Percentiles rank a stretch among this genome's conserved stretches.
phyloP scores from a whole-genome alignment of 2,888 invertebrate species.

The Arrhopalites spinosus region DNA sequence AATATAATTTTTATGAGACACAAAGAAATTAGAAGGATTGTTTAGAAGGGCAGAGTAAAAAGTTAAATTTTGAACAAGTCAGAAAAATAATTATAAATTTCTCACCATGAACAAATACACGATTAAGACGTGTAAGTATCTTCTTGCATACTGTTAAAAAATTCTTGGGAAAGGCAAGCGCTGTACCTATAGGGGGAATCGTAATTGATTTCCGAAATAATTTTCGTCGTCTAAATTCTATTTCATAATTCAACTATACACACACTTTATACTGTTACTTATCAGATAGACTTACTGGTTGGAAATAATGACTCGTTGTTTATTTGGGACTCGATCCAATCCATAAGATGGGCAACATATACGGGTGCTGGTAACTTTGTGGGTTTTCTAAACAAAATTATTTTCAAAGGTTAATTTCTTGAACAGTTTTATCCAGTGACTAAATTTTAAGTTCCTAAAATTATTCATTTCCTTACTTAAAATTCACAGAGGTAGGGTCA shows the following conservation, averaged over 20 bases:
- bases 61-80: too few species aligned
- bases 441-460: too few species aligned
- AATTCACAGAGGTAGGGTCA: conserved; percentile 66
- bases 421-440: too few species aligned
- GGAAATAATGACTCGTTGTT: conserved; percentile 87
- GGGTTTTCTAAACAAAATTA: conserved; percentile 69
- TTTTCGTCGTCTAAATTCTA: too few species aligned
- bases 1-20: too few species aligned
- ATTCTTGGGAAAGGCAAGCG: too few species aligned
- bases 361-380: conserved; percentile 81
- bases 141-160: conserved; percentile 80
- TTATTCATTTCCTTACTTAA: conserved; percentile 59
- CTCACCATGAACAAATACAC: conserved; percentile 85
- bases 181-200: conserved; percentile 58
- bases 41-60: too few species aligned
- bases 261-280: conserved; percentile 59
- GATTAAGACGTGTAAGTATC: conserved; percentile 82
- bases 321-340: conserved; percentile 89
- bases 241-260: background rate
- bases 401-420: too few species aligned
- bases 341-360: conserved; percentile 83
- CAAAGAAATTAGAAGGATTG: too few species aligned
- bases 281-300: too few species aligned
- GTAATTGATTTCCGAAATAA: too few species aligned
- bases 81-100: too few species aligned